Evolutionary conservation across 2,888 invertebrate species (phyloP).

Genomic region (Ellobium chinense): DNA sequence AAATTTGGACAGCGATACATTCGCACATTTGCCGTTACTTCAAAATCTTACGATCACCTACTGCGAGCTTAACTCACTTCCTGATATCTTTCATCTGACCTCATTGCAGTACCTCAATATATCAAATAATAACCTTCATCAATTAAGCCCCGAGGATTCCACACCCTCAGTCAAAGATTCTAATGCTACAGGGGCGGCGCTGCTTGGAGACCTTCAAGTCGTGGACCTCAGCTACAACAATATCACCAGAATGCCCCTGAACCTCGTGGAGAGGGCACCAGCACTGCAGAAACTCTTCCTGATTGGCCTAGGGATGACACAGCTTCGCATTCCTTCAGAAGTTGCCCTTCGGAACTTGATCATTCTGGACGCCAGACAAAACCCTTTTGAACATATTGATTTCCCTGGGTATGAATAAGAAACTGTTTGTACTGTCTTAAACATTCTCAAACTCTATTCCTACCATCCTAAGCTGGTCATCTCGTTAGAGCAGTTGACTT

Average conservation of each 20-base stretch:
- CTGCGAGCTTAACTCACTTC: neutral
- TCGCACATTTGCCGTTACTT: neutral
- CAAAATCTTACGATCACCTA: neutral
- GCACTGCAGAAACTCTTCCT: neutral
- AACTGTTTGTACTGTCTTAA: neutral
- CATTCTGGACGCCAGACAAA: neutral
- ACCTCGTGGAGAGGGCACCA: neutral
- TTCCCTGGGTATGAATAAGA: conserved; percentile 20
- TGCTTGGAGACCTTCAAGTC: neutral
- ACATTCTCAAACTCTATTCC: neutral
- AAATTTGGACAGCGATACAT: neutral
- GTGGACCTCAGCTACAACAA: conserved; percentile 39
- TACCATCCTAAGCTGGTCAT: neutral
- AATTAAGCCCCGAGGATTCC: neutral
- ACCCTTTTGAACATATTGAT: neutral
- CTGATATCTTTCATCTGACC: conserved; percentile 1
- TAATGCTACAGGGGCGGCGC: neutral
- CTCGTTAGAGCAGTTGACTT: neutral
- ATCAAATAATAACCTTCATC: conserved; percentile 14
- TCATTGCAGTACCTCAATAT: conserved; percentile 14
- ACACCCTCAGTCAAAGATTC: neutral
- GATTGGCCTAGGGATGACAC: neutral
- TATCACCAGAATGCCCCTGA: conserved; percentile 1
- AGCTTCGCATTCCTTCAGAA: neutral
- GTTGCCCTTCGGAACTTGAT: neutral